These are phyloP conservation scores for Zaprionus gabonicus DNA, from an alignment of 1,140 invertebrate genomes.

Conservation along the genomic window DNA sequence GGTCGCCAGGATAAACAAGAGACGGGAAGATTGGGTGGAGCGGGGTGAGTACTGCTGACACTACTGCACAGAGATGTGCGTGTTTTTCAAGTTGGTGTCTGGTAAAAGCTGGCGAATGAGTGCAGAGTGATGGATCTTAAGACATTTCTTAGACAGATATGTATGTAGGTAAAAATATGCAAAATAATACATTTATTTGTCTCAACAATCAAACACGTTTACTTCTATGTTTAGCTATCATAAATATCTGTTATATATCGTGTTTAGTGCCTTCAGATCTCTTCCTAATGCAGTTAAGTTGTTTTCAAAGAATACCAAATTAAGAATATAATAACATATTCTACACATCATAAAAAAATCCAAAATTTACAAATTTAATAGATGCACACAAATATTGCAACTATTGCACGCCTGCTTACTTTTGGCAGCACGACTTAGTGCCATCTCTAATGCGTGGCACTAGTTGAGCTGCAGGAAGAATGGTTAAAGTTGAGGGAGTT, in stretches of 20 bases:
- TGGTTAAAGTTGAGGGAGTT: not conserved
- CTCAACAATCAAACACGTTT: too few relatives aligned
- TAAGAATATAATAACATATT: too few relatives aligned
- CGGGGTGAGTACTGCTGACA: not conserved
- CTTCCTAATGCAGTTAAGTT: too few relatives aligned
- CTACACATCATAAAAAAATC: too few relatives aligned
- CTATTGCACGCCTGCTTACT: not conserved
- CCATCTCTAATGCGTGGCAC: conserved; percentile 17
- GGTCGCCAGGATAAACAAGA: not conserved
- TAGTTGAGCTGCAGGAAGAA: not conserved
- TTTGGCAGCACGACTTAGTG: not conserved
- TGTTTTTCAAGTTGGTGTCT: not conserved
- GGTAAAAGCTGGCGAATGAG: not conserved
- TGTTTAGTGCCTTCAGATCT: too few relatives aligned
- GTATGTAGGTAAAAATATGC: too few relatives aligned
- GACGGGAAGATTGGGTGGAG: not conserved
- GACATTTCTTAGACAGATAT: too few relatives aligned
- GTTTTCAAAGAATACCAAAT: too few relatives aligned
- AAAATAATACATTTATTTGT: too few relatives aligned
- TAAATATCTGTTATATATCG: not conserved
- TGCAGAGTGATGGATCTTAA: too few relatives aligned
- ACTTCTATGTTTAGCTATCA: too few relatives aligned
- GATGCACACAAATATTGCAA: too few relatives aligned
- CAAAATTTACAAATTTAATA: not conserved
- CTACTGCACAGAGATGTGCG: conserved; percentile 6